Evolutionary conservation across 2,797 vertebrate species (phyloP).

Genomic region (Sebastes kiyomatsui): DNA sequence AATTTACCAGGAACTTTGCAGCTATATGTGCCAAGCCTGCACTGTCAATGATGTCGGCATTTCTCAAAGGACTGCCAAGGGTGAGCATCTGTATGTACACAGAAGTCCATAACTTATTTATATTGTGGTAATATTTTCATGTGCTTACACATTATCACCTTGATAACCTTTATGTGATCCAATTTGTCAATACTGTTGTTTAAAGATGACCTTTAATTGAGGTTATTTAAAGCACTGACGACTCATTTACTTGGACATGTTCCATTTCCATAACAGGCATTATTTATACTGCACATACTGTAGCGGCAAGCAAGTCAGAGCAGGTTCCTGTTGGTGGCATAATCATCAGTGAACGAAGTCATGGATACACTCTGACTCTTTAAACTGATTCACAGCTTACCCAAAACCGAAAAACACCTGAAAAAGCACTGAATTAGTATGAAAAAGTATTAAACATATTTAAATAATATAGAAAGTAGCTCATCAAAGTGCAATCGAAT

Average conservation of each 20-base stretch:
- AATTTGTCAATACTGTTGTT: not conserved
- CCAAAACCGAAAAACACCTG: not conserved
- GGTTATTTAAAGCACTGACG: not conserved
- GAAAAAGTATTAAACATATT: not conserved
- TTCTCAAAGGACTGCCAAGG: not conserved
- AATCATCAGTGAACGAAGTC: not conserved
- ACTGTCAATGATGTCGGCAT: not conserved
- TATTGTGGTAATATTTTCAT: not conserved
- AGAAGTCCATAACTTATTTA: not conserved
- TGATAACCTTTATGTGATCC: too few relatives aligned
- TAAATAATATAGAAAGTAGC: not conserved
- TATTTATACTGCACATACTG: conserved; percentile 23
- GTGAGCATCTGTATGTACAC: not conserved
- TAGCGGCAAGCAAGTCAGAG: not conserved
- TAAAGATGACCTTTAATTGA: not conserved
- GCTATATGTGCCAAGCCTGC: not conserved
- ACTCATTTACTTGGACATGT: not conserved
- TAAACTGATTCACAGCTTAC: not conserved
- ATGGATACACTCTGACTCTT: too few relatives aligned
- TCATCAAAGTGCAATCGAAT: not conserved
- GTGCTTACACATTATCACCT: not conserved
- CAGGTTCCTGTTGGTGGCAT: conserved; percentile 8
- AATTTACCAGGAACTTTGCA: too few relatives aligned
- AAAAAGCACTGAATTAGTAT: not conserved
- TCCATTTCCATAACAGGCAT: not conserved